These are phyloP conservation scores for Brachypodius melanocephalos DNA, from an alignment of 2,113 vertebrate species.

Conservation along the genomic window DNA sequence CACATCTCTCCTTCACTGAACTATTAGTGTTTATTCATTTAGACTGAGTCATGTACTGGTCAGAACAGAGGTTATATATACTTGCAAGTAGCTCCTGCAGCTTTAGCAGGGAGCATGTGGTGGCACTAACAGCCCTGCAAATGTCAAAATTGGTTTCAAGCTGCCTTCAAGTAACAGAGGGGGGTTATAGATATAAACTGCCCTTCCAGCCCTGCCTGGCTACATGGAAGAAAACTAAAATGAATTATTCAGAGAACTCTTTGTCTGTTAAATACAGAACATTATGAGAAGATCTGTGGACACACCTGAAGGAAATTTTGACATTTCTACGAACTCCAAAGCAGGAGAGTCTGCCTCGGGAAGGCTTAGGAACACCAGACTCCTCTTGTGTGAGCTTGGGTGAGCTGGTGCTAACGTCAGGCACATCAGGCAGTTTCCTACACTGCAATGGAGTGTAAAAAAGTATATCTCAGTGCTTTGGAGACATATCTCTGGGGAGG, in stretches of 20 bases:
- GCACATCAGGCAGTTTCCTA: neutral
- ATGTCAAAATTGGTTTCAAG: neutral
- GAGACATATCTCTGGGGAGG: neutral
- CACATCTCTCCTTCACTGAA: neutral
- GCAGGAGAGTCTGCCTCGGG: neutral
- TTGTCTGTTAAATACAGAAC: neutral
- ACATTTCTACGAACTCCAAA: neutral
- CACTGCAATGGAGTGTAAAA: neutral
- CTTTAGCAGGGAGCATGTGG: neutral
- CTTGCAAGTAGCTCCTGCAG: neutral
- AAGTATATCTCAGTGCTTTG: neutral
- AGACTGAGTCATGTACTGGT: neutral
- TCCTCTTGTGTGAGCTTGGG: neutral
- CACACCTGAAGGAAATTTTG: neutral
- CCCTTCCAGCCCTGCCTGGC: neutral
- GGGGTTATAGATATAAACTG: neutral
- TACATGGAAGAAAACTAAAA: neutral
- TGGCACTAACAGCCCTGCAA: neutral
- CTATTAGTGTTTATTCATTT: neutral
- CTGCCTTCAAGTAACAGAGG: neutral
- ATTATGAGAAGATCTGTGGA: neutral
- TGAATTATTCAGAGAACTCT: neutral
- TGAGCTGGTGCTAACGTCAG: fast-evolving
- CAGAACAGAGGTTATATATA: neutral
- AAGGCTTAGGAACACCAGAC: neutral